Conservation (phyloP, 2,113 vertebrate species). For the Pseudopipra pipra region DNA sequence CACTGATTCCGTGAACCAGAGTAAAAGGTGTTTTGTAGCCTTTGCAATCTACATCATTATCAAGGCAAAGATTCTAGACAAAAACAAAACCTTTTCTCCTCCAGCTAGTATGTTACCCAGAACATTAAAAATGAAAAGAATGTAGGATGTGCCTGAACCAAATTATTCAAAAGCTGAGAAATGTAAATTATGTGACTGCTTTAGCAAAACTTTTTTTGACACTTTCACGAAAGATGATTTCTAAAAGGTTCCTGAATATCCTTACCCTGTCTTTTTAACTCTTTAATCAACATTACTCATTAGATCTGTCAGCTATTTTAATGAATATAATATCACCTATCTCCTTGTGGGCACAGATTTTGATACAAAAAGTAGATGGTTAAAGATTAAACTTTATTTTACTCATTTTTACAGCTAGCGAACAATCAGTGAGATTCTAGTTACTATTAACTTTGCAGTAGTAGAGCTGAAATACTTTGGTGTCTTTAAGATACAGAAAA, state of each 20-base stretch:
- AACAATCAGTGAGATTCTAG: neutral
- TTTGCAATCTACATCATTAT: neutral
- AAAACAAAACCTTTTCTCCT: neutral
- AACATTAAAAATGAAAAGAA: conserved; percentile 6
- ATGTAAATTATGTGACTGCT: neutral
- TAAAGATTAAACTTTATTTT: neutral
- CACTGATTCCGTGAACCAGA: neutral
- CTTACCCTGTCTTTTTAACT: neutral
- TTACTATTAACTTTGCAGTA: neutral
- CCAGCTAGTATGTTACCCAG: neutral
- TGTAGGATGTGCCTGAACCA: conserved; percentile 18
- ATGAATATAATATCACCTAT: neutral
- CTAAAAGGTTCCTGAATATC: neutral
- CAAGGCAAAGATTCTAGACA: neutral
- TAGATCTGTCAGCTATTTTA: neutral
- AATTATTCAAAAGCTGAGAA: conserved; percentile 19
- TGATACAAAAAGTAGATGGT: neutral
- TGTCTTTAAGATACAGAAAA: neutral
- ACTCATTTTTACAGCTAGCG: neutral
- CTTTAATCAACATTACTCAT: neutral
- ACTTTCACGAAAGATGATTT: neutral
- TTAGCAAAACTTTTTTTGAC: neutral
- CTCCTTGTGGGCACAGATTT: neutral
- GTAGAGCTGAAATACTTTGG: neutral
- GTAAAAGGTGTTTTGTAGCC: neutral